Percentiles rank a stretch among this genome's conserved stretches.
Conservation (phyloP, 2,797 vertebrate genomes). For the Agapornis canus region DNA sequence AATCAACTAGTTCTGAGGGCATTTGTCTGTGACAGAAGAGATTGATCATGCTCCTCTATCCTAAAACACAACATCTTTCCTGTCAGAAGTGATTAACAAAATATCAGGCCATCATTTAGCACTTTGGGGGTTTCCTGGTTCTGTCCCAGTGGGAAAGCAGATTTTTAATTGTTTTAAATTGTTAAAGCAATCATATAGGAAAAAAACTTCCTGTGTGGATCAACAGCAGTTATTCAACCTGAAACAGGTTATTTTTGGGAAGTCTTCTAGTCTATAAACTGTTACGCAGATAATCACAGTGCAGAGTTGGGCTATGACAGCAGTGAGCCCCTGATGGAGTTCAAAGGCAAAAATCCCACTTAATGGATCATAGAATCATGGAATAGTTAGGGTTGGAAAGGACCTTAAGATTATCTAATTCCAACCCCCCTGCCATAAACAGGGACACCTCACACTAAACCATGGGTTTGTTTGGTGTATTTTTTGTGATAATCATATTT, state of each 20-base stretch:
- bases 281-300: not conserved
- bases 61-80: not conserved
- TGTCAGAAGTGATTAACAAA: not conserved
- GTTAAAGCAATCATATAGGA: not conserved
- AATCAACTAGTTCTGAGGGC: slow-evolving; percentile 3
- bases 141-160: not conserved
- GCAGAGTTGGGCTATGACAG: not conserved
- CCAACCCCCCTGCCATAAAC: too few relatives aligned
- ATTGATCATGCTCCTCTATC: slow-evolving; percentile 14
- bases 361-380: too few relatives aligned
- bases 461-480: not conserved
- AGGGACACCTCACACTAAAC: too few relatives aligned
- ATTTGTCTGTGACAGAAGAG: slow-evolving; percentile 38
- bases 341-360: not conserved
- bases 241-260: not conserved
- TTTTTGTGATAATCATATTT: not conserved
- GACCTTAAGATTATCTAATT: too few relatives aligned
- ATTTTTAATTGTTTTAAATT: not conserved
- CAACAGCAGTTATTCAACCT: not conserved
- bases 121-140: not conserved
- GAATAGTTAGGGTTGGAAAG: too few relatives aligned
- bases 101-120: not conserved
- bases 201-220: not conserved
- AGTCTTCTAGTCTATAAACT: not conserved
- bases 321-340: not conserved